Evolutionary conservation across 2,797 vertebrate species (phyloP), one percentile per base, ranked within the genome.

Genomic region (Sciaenops ocellatus): DNA sequence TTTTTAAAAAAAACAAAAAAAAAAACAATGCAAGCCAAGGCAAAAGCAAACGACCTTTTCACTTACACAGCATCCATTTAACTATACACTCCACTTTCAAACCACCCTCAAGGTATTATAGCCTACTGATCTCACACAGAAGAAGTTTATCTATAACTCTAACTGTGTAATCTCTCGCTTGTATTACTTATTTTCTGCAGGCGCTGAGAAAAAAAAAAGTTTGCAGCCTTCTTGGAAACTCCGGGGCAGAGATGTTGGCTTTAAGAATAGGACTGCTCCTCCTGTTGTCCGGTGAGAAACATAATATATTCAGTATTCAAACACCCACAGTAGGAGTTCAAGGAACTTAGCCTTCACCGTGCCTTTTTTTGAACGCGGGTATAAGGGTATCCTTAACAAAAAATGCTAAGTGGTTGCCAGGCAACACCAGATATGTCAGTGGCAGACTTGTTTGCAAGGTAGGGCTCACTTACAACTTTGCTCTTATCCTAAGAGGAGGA

Each of bases 321-420:
- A 91, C 90, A 82, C 85, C 87, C 86, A 87, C 90, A 78, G 83
- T 20, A 20, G 44, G 72, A 88, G 87, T 85, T 89, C 78, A 87
- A 74, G 85, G 64, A 89, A 90, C 73, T 89, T 88, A 78, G 78
- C 82, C 81, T 85, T 90, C 57, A 75, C 67, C 1, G 47, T 78
- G 62, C 15, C 47, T 83, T 88, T 87, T 83, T 76, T 62, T 20
- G 1, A 70, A 79, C 69, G 69, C 5, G 15, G 52, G 50, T 76
- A 71, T 78, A 68, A 71, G 76, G 76, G 74, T 83, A 91, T 86
- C 84, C 84, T 90, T 88, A 60, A 85, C 67, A 74, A 78, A 87
- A 38, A 92, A 90, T 79, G 80, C 81, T 79, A 56, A 84, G 69
- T 85, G 71, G 92, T 93, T 94, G 84, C 92, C 85, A 84, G 81